phyloP scores from a whole-genome alignment of 2,888 invertebrate genomes.

The Cyclophora albipunctata region DNA sequence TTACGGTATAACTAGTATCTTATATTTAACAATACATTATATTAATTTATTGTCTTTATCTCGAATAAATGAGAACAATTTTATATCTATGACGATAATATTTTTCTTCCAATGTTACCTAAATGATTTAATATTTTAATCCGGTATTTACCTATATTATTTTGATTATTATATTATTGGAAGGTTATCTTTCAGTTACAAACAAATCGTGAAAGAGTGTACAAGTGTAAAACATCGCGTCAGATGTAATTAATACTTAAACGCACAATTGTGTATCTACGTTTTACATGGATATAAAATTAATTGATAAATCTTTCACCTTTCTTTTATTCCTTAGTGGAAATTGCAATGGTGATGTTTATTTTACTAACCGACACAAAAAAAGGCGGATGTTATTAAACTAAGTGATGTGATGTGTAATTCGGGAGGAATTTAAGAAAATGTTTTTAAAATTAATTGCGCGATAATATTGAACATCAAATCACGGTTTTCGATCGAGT shows the following conservation, averaged over 20 bases:
- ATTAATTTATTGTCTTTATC: slow-evolving; percentile 9
- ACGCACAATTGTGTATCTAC: too few species aligned
- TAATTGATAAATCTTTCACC: too few species aligned
- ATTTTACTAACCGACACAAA: too few species aligned
- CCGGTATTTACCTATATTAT: not conserved
- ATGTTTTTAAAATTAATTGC: slow-evolving; percentile 2
- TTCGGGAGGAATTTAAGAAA: slow-evolving; percentile 6
- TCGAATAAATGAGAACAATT: slow-evolving; percentile 9
- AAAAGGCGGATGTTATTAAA: too few species aligned
- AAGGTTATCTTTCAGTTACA: not conserved
- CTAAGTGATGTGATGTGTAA: not conserved
- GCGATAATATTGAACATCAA: slow-evolving; percentile 24
- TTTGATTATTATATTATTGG: not conserved
- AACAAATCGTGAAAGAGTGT: not conserved
- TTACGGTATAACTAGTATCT: not conserved
- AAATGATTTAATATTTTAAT: too few species aligned
- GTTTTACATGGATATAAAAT: too few species aligned
- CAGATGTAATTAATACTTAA: too few species aligned
- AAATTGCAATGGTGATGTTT: too few species aligned
- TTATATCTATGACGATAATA: not conserved
- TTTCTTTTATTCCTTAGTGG: too few species aligned
- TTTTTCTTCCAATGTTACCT: slow-evolving; percentile 1
- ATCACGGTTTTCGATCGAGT: slow-evolving; percentile 33
- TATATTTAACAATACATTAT: not conserved
- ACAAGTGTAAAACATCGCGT: not conserved